Evolutionary conservation across 2,113 vertebrate genomes (phyloP), one percentile per base, ranked within the genome.

Genomic region (Tauraco erythrolophus): DNA sequence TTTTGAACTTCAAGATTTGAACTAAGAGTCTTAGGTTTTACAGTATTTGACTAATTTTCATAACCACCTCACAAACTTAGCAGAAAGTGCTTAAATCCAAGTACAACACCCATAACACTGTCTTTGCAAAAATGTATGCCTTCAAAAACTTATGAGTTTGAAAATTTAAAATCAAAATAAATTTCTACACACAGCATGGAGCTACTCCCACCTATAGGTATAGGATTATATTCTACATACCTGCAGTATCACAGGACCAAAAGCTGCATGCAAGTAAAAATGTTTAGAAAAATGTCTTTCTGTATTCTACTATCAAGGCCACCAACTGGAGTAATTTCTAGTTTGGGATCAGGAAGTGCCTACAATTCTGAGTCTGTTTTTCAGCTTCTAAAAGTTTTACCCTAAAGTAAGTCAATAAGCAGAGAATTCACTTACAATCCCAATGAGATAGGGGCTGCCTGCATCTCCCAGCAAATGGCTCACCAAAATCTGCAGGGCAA

Each of bases 381-480:
- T 53, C 27, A 50, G 19, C 43, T 61, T 68, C 45, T 43, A 25
- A 16, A 54, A 6, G 19, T 28, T 76, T 65, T 33, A 30, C 43
- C 17, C 10, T 5, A 37, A 53, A n/a, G 30, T 58, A 70, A 62
- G 9, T 50, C 54, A 43, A 4, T 16, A 53, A 71, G 21, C 61
- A 83, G 19, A 71, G 30, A 33, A 53, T 82, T 69, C 58, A 97
- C 99, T 98, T 97, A 99, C 99, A 54, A 19, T 28, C 4, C 99
- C 99, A 37, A 99, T 53, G 9, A 99, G 95, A 85, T 98, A 99
- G 0, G 99, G 98, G 95, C 99, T 99, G 69, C 98, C 98, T 15
- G 98, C 98, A 48, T 99, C 99, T 41, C 99, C 99, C 62, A 99
- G 97, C 19, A 99, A 97, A 78, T 99, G 99, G 84, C 97, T 97